Evolutionary conservation across 2,888 invertebrate species (phyloP).

Genomic region (Nasonovia ribisnigri): DNA sequence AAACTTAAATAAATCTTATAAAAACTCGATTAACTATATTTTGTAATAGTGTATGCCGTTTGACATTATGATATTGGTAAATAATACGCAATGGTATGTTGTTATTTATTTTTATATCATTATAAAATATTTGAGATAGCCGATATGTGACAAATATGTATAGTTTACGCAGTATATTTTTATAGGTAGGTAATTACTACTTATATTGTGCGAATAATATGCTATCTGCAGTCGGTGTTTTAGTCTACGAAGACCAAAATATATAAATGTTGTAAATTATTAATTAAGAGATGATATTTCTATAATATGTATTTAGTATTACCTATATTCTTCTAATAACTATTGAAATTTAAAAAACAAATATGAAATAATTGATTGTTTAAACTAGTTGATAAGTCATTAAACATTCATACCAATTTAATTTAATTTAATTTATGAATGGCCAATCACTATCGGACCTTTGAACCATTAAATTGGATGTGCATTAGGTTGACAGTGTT

Average conservation of each 20-base stretch:
- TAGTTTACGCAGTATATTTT: neutral
- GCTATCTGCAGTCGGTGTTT: neutral
- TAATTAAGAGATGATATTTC: neutral
- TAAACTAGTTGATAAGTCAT: neutral
- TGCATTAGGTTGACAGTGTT: neutral
- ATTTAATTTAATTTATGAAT: neutral
- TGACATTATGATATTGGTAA: neutral
- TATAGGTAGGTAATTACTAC: too few relatives aligned
- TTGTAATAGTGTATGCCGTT: neutral
- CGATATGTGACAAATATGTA: neutral
- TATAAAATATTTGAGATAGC: neutral
- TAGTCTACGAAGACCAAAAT: neutral
- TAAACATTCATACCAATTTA: neutral
- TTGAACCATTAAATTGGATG: neutral
- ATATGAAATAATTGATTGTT: neutral
- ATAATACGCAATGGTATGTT: neutral
- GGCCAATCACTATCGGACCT: neutral
- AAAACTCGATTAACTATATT: neutral
- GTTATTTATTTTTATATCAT: slow-evolving; percentile 5
- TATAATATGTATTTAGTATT: neutral
- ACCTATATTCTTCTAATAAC: neutral
- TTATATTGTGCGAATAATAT: neutral
- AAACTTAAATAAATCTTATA: neutral
- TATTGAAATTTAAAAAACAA: neutral
- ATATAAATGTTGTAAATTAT: neutral